phyloP scores from a whole-genome alignment of 2,113 vertebrate species.

The Plotosus lineatus region DNA sequence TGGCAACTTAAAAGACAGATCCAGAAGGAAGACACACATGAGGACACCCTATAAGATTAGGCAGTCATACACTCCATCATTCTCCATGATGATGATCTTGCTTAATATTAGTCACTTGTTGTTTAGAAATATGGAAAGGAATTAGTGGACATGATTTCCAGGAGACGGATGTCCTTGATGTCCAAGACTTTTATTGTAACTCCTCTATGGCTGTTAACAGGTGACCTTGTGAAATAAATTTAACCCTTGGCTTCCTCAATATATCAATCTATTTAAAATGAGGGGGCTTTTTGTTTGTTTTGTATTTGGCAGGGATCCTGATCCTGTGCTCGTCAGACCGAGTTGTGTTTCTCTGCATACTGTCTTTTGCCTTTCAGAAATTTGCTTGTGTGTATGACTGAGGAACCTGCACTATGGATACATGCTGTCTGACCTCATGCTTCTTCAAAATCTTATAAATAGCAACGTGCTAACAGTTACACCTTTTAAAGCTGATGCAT shows the following conservation, averaged over 20 bases:
- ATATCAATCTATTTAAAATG: background rate
- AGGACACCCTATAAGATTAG: too few species aligned
- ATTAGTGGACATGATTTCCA: background rate
- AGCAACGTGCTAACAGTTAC: background rate
- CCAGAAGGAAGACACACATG: too few species aligned
- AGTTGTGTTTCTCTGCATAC: background rate
- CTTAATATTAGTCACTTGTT: too few species aligned
- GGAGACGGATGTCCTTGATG: background rate
- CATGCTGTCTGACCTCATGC: background rate
- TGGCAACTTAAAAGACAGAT: too few species aligned
- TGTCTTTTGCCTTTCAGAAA: background rate
- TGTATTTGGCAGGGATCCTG: background rate
- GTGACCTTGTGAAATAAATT: background rate
- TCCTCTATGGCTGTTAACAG: too few species aligned
- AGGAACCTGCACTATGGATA: background rate
- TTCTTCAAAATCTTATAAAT: background rate
- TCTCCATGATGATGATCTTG: too few species aligned
- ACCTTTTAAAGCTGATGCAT: background rate
- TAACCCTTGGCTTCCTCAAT: background rate
- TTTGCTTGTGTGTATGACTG: background rate
- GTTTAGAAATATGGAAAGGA: background rate
- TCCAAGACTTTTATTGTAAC: background rate
- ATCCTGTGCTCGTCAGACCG: background rate
- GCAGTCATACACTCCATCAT: too few species aligned
- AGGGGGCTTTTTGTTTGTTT: background rate